Conservation (phyloP, 2,797 vertebrate genomes). For the Balearica regulorum region DNA sequence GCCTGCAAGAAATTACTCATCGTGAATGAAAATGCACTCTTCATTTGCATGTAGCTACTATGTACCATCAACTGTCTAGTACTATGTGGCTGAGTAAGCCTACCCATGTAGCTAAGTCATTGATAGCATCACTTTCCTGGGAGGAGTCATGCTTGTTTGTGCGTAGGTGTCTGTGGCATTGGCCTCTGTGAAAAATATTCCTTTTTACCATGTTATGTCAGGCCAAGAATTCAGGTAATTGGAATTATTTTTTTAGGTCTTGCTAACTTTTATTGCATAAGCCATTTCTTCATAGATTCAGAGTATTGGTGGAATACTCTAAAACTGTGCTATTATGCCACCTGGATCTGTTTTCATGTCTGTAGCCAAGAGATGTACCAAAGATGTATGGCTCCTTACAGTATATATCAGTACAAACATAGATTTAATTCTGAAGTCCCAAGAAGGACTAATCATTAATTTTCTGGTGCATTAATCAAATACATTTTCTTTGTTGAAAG, state of each 20-base stretch:
- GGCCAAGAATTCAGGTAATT: background rate
- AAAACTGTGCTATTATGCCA: background rate
- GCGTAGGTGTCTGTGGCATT: background rate
- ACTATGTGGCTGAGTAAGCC: background rate
- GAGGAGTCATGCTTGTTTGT: background rate
- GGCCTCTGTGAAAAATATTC: background rate
- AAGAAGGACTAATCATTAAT: background rate
- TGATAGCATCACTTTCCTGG: background rate
- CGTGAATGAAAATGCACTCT: background rate
- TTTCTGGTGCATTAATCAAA: background rate
- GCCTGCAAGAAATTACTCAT: background rate
- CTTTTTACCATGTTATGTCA: background rate
- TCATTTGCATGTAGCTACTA: background rate
- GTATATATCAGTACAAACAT: background rate
- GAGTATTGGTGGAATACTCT: background rate
- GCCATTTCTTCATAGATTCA: background rate
- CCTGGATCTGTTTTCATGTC: background rate
- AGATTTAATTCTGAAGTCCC: background rate
- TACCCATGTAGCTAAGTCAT: background rate
- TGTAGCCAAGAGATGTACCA: background rate
- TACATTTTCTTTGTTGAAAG: background rate
- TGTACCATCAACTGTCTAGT: background rate
- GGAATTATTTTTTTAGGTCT: background rate
- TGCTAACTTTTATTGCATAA: background rate
- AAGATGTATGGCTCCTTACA: background rate